Conservation (phyloP, 2,888 invertebrate species). For the Erebia ligea region DNA sequence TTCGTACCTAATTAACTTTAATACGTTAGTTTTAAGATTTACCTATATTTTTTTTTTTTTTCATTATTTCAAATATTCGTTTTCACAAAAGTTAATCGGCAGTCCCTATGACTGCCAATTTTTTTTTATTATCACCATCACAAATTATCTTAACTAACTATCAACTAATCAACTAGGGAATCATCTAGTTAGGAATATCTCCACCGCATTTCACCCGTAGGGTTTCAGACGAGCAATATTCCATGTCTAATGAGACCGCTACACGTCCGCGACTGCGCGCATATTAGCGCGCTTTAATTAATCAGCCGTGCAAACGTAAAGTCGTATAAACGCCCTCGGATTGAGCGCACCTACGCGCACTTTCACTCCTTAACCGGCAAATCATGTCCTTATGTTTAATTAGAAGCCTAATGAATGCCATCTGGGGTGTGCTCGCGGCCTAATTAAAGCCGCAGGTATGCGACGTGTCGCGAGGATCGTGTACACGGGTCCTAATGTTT, state of each 20-base stretch:
- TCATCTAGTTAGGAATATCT: background rate
- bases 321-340: slow-evolving; percentile 33
- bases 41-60: too few species aligned
- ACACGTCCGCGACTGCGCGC: slow-evolving; percentile 32
- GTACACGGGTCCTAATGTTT: slow-evolving; percentile 29
- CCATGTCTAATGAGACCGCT: slow-evolving; percentile 34
- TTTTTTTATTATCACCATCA: too few species aligned
- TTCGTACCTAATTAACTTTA: too few species aligned
- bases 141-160: too few species aligned
- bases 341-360: slow-evolving; percentile 60
- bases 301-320: slow-evolving; percentile 48
- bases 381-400: slow-evolving; percentile 74
- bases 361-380: slow-evolving; percentile 66
- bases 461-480: slow-evolving; percentile 26
- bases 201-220: background rate
- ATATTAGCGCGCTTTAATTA: slow-evolving; percentile 57
- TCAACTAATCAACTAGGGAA: background rate
- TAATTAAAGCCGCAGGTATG: slow-evolving; percentile 60
- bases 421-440: slow-evolving; percentile 58
- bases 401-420: slow-evolving; percentile 72
- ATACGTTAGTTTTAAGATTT: too few species aligned
- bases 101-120: too few species aligned
- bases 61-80: too few species aligned
- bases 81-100: too few species aligned
- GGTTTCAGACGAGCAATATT: background rate